These are phyloP conservation scores for Porphyrio hochstetteri DNA, from an alignment of 2,113 vertebrate species.

Conservation along the genomic window DNA sequence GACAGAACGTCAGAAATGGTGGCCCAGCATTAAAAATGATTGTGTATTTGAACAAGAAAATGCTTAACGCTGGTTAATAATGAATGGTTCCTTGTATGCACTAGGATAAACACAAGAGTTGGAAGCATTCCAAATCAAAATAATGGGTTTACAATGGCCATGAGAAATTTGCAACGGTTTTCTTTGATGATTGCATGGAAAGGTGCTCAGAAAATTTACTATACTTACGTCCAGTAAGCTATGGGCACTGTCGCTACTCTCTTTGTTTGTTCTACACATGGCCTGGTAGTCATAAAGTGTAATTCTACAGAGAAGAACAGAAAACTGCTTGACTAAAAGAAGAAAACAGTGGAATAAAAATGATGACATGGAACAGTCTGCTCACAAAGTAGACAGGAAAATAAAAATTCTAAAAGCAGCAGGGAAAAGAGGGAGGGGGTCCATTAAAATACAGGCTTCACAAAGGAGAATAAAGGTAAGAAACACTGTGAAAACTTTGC, in stretches of 20 bases:
- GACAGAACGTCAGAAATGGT: not conserved
- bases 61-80: not conserved
- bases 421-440: not conserved
- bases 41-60: not conserved
- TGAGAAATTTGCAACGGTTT: not conserved
- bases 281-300: constrained; percentile 98
- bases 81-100: not conserved
- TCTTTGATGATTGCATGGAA: constrained; percentile 25
- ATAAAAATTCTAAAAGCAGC: not conserved
- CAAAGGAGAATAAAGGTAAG: not conserved
- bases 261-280: constrained; percentile 91
- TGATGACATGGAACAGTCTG: not conserved
- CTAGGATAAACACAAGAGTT: not conserved
- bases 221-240: constrained; percentile 92
- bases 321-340: constrained; percentile 69
- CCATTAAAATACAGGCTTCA: not conserved
- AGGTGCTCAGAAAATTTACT: not conserved
- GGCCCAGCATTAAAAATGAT: not conserved
- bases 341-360: constrained; percentile 7
- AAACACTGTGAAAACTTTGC: not conserved
- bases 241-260: constrained; percentile 90
- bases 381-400: not conserved
- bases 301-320: constrained; percentile 80
- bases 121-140: constrained; percentile 24
- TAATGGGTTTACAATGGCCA: not conserved